These are phyloP conservation scores for Desoria tigrina DNA, from an alignment of 2,888 invertebrate genomes.

Conservation along the genomic window DNA sequence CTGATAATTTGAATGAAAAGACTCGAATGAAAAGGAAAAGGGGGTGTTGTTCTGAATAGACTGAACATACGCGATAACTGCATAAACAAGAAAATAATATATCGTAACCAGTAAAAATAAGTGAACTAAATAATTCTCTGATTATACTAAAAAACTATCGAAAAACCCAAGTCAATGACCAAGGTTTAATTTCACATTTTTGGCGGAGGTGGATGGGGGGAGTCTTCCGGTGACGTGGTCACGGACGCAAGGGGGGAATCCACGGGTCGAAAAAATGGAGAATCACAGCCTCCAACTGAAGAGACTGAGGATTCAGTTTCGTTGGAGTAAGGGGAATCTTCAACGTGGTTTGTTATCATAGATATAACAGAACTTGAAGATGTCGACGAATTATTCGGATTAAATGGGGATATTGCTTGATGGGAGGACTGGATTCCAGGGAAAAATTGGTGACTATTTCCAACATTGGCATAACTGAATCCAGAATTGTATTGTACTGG, in stretches of 20 bases:
- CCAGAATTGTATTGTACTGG: not conserved
- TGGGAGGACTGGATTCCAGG: slow-evolving; percentile 4
- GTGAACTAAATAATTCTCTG: too few species aligned
- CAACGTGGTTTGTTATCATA: slow-evolving; percentile 45
- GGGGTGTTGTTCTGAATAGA: too few species aligned
- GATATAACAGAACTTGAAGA: slow-evolving; percentile 35
- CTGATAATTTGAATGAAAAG: too few species aligned
- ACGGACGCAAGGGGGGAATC: slow-evolving; percentile 47
- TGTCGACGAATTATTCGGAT: slow-evolving; percentile 32
- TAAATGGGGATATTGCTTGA: slow-evolving; percentile 31
- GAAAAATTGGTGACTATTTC: slow-evolving; percentile 1
- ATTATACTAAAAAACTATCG: too few species aligned
- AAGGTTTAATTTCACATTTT: slow-evolving; percentile 41
- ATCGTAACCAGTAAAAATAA: too few species aligned
- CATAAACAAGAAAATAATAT: too few species aligned
- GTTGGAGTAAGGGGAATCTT: slow-evolving; percentile 52
- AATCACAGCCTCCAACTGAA: slow-evolving; percentile 48
- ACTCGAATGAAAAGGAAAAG: too few species aligned
- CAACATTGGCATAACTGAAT: slow-evolving; percentile 9
- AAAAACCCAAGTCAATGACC: too few species aligned
- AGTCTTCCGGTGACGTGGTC: slow-evolving; percentile 45
- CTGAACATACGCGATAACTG: too few species aligned
- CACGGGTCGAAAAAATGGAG: slow-evolving; percentile 51
- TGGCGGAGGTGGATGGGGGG: slow-evolving; percentile 48
- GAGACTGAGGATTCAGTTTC: slow-evolving; percentile 53